Evolutionary conservation across 2,113 vertebrate species (phyloP).

Genomic region (Daboia siamensis): DNA sequence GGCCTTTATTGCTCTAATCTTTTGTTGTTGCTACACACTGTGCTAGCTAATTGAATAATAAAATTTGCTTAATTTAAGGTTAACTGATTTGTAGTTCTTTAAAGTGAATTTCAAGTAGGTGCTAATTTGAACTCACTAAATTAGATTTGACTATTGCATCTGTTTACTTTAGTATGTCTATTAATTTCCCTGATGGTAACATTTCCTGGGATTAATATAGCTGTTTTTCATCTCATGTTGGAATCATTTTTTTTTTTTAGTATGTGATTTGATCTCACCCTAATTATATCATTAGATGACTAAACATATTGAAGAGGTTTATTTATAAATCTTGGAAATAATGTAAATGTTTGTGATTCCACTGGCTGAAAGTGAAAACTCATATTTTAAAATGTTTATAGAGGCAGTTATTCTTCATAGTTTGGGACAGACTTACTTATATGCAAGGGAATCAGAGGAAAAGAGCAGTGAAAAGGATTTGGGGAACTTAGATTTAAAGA

Average conservation of each 20-base stretch:
- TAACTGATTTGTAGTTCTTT: constrained; percentile 35
- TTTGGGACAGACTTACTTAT: neutral
- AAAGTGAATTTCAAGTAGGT: constrained; percentile 21
- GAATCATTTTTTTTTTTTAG: neutral
- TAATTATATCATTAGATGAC: neutral
- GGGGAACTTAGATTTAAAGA: neutral
- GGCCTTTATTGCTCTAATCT: constrained; percentile 17
- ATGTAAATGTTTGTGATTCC: neutral
- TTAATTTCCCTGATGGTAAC: constrained; percentile 35
- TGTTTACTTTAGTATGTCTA: constrained; percentile 27
- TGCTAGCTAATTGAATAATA: constrained; percentile 30
- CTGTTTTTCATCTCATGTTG: constrained; percentile 1
- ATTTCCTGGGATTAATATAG: constrained; percentile 1
- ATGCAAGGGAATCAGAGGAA: neutral
- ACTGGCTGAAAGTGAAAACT: neutral
- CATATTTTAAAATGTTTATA: neutral
- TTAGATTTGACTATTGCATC: constrained; percentile 28
- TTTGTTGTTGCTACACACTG: neutral
- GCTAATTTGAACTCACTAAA: constrained; percentile 35
- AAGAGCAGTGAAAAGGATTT: neutral
- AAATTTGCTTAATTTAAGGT: constrained; percentile 30
- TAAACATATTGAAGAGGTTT: neutral
- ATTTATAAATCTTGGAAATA: neutral
- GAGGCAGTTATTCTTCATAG: neutral
- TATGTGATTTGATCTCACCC: neutral